A percentile compares a stretch with the other conserved stretches of the same genome.
phyloP scores from a whole-genome alignment of 1,140 invertebrate species.

The Eciton burchellii region DNA sequence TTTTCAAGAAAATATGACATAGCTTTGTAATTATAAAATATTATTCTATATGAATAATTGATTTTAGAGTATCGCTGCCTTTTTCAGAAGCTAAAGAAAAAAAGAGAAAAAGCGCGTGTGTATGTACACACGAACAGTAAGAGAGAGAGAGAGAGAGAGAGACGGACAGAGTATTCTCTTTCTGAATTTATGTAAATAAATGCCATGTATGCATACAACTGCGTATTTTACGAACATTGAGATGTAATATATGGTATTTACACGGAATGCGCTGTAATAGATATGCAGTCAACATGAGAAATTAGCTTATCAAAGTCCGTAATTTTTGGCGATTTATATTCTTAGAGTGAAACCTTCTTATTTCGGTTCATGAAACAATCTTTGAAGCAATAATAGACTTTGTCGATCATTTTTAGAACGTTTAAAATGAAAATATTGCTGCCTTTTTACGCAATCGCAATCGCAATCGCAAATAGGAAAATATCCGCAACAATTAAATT shows the following conservation, averaged over 20 bases:
- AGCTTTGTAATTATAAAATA: conserved; percentile 41
- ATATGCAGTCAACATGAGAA: conserved; percentile 20
- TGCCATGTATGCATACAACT: conserved; percentile 54
- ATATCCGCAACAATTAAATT: neutral
- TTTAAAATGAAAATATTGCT: neutral
- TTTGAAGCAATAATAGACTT: conserved; percentile 9
- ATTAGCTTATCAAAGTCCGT: conserved; percentile 44
- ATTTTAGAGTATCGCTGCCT: conserved; percentile 20
- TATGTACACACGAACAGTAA: too few relatives aligned
- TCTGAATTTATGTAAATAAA: conserved; percentile 54
- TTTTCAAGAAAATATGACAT: conserved; percentile 45
- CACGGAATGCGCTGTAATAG: conserved; percentile 29
- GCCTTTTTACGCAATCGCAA: neutral
- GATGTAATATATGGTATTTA: conserved; percentile 52
- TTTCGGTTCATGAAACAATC: neutral
- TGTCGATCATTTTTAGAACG: neutral
- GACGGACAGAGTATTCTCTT: conserved; percentile 24
- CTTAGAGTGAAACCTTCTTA: neutral
- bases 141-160: too few relatives aligned
- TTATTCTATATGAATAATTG: conserved; percentile 51
- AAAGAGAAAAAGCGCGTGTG: neutral
- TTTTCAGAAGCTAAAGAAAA: neutral
- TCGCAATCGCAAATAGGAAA: neutral
- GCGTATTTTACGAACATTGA: conserved; percentile 54
- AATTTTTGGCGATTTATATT: neutral